phyloP scores from a whole-genome alignment of 2,888 invertebrate species.

The Leptarthrus brevirostris region DNA sequence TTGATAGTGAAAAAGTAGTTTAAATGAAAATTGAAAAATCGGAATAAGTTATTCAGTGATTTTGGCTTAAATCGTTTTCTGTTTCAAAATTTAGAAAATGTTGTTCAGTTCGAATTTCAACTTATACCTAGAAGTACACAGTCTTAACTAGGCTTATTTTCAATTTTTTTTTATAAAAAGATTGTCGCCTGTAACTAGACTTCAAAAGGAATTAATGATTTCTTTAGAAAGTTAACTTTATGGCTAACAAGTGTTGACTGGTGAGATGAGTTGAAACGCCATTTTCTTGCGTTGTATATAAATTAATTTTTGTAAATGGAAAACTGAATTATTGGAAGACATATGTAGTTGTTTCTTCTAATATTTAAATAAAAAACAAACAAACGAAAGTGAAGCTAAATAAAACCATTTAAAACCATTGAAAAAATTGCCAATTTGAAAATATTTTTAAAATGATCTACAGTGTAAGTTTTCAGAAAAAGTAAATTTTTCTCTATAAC shows the following conservation, averaged over 20 bases:
- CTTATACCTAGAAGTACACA: constrained; percentile 25
- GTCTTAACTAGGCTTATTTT: constrained; percentile 17
- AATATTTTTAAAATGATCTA: constrained; percentile 22
- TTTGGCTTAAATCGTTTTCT: too few relatives aligned
- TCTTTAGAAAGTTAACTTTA: neutral
- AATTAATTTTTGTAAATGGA: neutral
- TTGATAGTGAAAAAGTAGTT: too few relatives aligned
- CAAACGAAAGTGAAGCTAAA: neutral
- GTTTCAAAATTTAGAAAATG: too few relatives aligned
- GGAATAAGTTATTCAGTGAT: too few relatives aligned
- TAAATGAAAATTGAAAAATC: too few relatives aligned
- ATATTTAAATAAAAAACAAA: neutral
- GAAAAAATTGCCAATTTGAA: constrained; percentile 27
- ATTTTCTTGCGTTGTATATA: too few relatives aligned
- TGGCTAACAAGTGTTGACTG: neutral
- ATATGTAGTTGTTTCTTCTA: constrained; percentile 4
- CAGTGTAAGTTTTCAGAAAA: constrained; percentile 39
- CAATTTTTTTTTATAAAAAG: constrained; percentile 16
- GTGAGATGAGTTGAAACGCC: too few relatives aligned
- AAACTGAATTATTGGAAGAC: constrained; percentile 27
- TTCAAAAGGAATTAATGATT: neutral
- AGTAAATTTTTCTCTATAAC: constrained; percentile 24
- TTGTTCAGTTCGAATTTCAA: too few relatives aligned
- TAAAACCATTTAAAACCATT: too few relatives aligned
- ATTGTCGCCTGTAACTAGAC: constrained; percentile 26